Base-by-base conservation (phyloP, 2,113 vertebrate species). In the Phaetusa simplex region DNA sequence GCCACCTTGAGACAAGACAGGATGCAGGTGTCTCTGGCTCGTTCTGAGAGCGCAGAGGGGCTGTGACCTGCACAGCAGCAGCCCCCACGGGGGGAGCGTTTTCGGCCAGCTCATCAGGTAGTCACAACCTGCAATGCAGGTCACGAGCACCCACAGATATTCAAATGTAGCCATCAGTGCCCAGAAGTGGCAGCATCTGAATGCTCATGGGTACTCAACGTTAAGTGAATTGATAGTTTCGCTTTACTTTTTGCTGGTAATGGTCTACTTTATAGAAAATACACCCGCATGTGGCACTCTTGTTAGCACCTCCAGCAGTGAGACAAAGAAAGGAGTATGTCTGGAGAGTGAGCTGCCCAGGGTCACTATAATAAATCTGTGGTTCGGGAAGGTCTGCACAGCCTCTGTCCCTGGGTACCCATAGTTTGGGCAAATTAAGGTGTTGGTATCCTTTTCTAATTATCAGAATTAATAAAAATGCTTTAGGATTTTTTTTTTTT, bases 191-290 rank as follows among this genome's bases (percentile, higher is more conserved):
- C 81, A 93, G 52, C 74, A 67, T 58, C 82, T 91, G 87, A 95
- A 91, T 85, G 61, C 65, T 85, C 52, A 53, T 17, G 32, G 40
- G 45, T 86, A 82, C 78, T 92, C 82, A 70, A 50, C 71, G 58
- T 83, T 61, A 81, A 88, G 38, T 73, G 42, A 93, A 88, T 65
- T 88, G 91, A 61, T 88, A 81, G 85, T 77, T 95, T 93, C 17
- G 1, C 58, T 92, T 93, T 70, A 93, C 45, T 82, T 93, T 92
- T 77, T 95, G 17, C 83, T 95, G 53, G 53, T 93, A 88, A 80
- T 86, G 40, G 42, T 77, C 82, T 93, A 62, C 76, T 90, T 92
- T 86, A 83, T 86, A 86, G 79, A 92, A 97, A 90, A 95, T 69
- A 93, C 29, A 92, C 45, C 88, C 7, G 30, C 79, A 88, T 88